Evolutionary conservation across 1,140 invertebrate genomes (phyloP), one percentile per base, ranked within the genome.

Genomic region (Orchestia grillus): DNA sequence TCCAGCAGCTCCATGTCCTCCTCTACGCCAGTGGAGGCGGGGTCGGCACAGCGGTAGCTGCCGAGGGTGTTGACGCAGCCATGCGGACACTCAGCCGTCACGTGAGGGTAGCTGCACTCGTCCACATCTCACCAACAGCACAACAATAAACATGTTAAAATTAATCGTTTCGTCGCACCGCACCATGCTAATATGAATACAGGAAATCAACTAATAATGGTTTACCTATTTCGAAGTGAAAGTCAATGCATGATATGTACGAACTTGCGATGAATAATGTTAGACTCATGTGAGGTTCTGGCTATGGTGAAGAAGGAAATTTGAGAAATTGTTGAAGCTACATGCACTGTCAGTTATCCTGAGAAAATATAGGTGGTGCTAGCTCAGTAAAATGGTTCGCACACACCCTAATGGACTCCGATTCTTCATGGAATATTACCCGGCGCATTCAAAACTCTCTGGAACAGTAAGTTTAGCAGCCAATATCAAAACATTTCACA

Each of bases 51-150:
- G 95, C 97, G 97, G 96, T 98, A 98, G 57, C 98, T 97, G 41
- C 98, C 98, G 45, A 97, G 97, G 44, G 98, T 98, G 97, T 98
- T 98, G 95, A 97, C 97, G 97, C 98, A 98, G 44, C 96, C 97
- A 43, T 91, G 87, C 88, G 97, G 77, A 90, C 97, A 97, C 23
- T 96, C 95, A 44, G 96, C 96, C 3, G 91, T 45, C 19, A 96
- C 96, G 28, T 96, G 88, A n/a, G 96, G 94, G 95, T 96, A 96
- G 41, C 96, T 96, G 96, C 97, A 97, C 53, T 97, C 97, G 87
- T 97, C 96, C 62, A 97, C 96, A 91, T 97, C 96, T 97, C 92
- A 94, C 92, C 44, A 42, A 47, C 43, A 44, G 44, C 43, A 42
- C 92, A 94, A n/a, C 43, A 90, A 77, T 77, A 77, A 77, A 36